These are phyloP conservation scores for Onthophagus taurus DNA, from an alignment of 1,140 invertebrate genomes.

Conservation along the genomic window DNA sequence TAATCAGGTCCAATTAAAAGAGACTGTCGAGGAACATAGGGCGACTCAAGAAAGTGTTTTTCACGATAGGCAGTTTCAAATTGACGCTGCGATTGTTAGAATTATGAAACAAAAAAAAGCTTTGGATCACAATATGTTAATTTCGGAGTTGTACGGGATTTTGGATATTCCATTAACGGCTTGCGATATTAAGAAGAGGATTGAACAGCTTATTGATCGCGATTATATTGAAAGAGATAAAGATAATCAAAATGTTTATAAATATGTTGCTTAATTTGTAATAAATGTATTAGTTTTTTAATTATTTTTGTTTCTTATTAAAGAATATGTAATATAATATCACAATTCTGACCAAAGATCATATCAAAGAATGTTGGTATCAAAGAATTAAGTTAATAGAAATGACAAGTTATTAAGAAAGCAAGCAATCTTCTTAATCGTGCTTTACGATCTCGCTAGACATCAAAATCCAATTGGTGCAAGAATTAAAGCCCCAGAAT, in stretches of 20 bases:
- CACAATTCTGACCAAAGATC: too few relatives aligned
- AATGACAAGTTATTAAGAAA: too few relatives aligned
- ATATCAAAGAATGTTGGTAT: too few relatives aligned
- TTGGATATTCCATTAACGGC: conserved; percentile 92
- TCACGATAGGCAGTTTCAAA: conserved; percentile 97
- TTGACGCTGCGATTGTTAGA: conserved; percentile 96
- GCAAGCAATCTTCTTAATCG: too few relatives aligned
- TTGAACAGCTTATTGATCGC: conserved; percentile 31
- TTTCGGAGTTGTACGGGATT: conserved; percentile 91
- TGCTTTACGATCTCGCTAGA: too few relatives aligned
- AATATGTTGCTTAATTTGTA: conserved; percentile 27
- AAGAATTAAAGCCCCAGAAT: too few relatives aligned
- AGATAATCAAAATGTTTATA: conserved; percentile 27
- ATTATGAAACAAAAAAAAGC: conserved; percentile 98
- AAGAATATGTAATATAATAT: too few relatives aligned
- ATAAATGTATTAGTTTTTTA: conserved; percentile 3
- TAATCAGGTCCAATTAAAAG: conserved; percentile 98
- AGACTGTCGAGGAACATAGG: conserved; percentile 90
- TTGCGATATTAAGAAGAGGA: conserved; percentile 29
- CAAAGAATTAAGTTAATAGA: too few relatives aligned
- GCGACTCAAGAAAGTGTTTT: conserved; percentile 94
- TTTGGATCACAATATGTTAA: conserved; percentile 85
- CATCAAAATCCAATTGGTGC: too few relatives aligned
- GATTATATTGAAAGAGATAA: conserved; percentile 31
- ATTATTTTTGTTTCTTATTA: neutral